Percentiles rank a stretch among this genome's conserved stretches.
These are phyloP conservation scores for Ochotona princeps DNA, from an alignment of 2,113 vertebrate species.

Conservation along the genomic window DNA sequence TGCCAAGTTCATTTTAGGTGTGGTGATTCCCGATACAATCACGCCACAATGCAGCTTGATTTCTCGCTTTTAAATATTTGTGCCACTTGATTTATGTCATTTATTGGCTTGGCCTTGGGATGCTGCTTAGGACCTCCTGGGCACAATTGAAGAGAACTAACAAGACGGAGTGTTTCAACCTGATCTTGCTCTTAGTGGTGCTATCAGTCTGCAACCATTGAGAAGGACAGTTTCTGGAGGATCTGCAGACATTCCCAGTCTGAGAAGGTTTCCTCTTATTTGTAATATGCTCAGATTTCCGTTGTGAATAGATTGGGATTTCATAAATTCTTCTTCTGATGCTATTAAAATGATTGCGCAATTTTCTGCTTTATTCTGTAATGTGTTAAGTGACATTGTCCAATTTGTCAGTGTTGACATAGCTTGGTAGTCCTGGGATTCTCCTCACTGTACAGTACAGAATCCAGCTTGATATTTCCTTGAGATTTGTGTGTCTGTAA, in stretches of 20 bases:
- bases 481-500: background rate
- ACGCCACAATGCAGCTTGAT: background rate
- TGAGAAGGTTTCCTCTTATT: background rate
- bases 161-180: background rate
- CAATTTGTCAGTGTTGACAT: background rate
- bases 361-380: background rate
- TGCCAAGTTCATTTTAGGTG: slow-evolving; percentile 12
- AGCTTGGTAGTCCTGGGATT: background rate
- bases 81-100: background rate
- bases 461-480: background rate
- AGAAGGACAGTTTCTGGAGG: background rate
- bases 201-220: background rate
- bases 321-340: background rate
- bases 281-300: background rate
- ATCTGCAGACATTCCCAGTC: background rate
- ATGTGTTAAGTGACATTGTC: background rate
- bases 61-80: background rate
- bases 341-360: background rate
- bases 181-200: background rate
- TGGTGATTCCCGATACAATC: background rate
- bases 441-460: no score
- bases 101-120: background rate
- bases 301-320: background rate
- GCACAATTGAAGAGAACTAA: background rate
- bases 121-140: background rate